Evolutionary conservation across 2,113 vertebrate species (phyloP).

Genomic region (Planiliza haematocheilus): DNA sequence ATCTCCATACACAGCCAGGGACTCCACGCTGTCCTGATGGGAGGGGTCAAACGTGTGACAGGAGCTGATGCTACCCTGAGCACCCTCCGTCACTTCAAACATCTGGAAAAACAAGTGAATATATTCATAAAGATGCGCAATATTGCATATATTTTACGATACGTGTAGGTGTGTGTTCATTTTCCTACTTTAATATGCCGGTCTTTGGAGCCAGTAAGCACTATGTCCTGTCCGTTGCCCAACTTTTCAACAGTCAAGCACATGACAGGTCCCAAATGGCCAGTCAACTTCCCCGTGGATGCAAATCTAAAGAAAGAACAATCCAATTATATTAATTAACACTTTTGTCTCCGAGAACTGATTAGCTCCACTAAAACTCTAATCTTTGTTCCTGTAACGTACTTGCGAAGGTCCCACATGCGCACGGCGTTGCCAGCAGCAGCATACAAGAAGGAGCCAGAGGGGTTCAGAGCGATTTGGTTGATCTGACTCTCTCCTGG

Average conservation of each 20-base stretch:
- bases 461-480: conserved; percentile 93
- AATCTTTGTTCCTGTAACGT: conserved; percentile 5
- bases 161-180: background rate
- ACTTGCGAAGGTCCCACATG: conserved; percentile 99
- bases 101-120: conserved; percentile 81
- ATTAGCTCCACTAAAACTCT: background rate
- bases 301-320: conserved; percentile 86
- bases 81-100: conserved; percentile 94
- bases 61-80: conserved; percentile 90
- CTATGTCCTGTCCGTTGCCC: conserved; percentile 92
- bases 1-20: conserved; percentile 88
- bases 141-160: background rate
- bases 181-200: conserved; percentile 92
- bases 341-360: background rate
- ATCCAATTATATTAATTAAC: background rate
- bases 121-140: no score
- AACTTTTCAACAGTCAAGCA: conserved; percentile 92
- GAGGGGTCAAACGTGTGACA: conserved; percentile 91
- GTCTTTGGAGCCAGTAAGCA: conserved; percentile 98
- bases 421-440: conserved; percentile 94
- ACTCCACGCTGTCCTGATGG: conserved; percentile 94
- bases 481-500: conserved; percentile 97
- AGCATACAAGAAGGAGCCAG: conserved; percentile 93
- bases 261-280: conserved; percentile 94
- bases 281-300: conserved; percentile 95